Evolutionary conservation across 1,140 invertebrate genomes (phyloP).

Genomic region (Magallana angulata): DNA sequence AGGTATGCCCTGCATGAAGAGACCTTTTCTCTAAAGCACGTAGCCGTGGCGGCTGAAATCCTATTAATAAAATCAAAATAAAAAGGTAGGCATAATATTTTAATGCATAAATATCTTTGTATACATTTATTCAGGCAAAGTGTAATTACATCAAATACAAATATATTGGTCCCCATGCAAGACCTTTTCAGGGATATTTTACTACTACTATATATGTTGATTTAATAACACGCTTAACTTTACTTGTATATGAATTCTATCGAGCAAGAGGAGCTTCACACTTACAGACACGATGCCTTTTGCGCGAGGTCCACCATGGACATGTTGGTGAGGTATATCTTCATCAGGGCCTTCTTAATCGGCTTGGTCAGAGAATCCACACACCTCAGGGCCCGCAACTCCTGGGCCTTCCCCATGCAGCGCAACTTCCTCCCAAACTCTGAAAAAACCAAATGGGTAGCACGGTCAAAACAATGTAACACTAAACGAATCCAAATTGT

Average conservation of each 20-base stretch:
- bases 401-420: neutral
- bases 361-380: neutral
- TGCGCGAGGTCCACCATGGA: neutral
- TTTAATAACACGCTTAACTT: neutral
- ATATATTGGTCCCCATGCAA: neutral
- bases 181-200: neutral
- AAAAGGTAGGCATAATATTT: neutral
- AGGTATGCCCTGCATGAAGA: neutral
- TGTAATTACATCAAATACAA: neutral
- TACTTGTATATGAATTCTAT: neutral
- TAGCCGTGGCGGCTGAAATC: neutral
- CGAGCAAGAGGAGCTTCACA: neutral
- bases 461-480: neutral
- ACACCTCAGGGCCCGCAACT: neutral
- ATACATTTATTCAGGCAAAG: neutral
- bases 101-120: neutral
- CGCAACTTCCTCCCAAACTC: neutral
- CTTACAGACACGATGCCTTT: constrained; percentile 13
- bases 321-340: neutral
- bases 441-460: neutral
- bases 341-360: neutral
- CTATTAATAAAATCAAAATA: neutral
- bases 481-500: neutral
- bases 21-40: constrained; percentile 3
- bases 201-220: neutral